phyloP scores from a whole-genome alignment of 2,888 invertebrate genomes.

The Rotaria socialis region DNA sequence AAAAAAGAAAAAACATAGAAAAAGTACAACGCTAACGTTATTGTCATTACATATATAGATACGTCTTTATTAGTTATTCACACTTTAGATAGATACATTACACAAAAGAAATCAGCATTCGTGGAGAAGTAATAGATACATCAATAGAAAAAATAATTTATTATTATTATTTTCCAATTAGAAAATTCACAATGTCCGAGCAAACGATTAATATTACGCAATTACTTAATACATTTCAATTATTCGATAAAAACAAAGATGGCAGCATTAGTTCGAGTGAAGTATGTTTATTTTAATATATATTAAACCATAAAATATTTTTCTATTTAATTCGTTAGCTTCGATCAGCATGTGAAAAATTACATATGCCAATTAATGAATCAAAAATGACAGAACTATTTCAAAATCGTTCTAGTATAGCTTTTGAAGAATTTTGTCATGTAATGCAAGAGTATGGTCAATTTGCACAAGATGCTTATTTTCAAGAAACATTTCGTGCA shows the following conservation, averaged over 20 bases:
- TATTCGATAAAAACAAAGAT: conserved; percentile 13
- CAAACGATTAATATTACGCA: background rate
- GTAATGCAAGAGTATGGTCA: background rate
- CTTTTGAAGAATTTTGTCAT: background rate
- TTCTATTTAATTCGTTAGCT: background rate
- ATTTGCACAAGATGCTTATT: background rate
- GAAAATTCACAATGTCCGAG: background rate
- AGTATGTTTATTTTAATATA: background rate
- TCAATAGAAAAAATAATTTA: too few species aligned
- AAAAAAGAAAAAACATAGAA: background rate
- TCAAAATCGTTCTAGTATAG: background rate
- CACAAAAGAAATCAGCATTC: too few species aligned
- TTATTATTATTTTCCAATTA: background rate
- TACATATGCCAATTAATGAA: conserved; percentile 1
- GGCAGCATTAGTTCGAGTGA: background rate
- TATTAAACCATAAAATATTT: background rate
- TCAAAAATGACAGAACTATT: background rate
- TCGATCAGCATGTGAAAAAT: background rate
- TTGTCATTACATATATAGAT: background rate
- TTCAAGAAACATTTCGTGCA: conserved; percentile 23
- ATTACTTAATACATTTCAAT: conserved; percentile 19
- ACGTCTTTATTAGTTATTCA: background rate
- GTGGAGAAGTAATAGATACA: too few species aligned
- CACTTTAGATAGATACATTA: background rate
- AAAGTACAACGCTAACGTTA: background rate